These are phyloP conservation scores for Menidia beryllina DNA, from an alignment of 2,113 vertebrate species.

Conservation along the genomic window DNA sequence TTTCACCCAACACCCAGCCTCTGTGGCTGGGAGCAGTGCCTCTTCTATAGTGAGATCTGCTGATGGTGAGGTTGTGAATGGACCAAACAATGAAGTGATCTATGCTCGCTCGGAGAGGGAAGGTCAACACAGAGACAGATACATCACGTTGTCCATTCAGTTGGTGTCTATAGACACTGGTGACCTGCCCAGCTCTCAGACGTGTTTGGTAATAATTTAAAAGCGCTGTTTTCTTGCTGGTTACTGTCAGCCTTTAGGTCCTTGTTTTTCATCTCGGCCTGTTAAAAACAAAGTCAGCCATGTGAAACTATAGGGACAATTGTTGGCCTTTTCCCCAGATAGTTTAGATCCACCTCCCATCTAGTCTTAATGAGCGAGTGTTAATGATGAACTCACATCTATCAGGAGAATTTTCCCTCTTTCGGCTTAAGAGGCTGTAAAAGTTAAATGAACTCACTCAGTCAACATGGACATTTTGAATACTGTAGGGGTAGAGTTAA, in stretches of 20 bases:
- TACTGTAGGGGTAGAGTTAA: not conserved
- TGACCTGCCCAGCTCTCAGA: not conserved
- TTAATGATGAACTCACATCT: constrained; percentile 12
- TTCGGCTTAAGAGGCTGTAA: not conserved
- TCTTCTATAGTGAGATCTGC: constrained; percentile 60
- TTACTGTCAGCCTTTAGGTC: not conserved
- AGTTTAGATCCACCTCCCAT: constrained; percentile 18
- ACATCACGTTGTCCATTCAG: constrained; percentile 14
- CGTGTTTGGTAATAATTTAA: not conserved
- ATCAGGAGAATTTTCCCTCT: constrained; percentile 13
- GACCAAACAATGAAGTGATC: constrained; percentile 54
- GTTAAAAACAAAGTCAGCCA: not conserved
- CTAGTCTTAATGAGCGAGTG: constrained; percentile 20
- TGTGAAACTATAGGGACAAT: not conserved
- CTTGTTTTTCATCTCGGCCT: not conserved
- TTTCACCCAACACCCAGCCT: constrained; percentile 5
- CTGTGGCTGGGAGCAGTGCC: constrained; percentile 24
- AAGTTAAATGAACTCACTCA: not conserved
- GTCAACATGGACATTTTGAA: not conserved
- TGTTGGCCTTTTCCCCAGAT: constrained; percentile 13
- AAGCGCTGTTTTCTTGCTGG: not conserved
- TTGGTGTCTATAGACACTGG: constrained; percentile 23
- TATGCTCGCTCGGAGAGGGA: constrained; percentile 29
- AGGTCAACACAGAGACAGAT: constrained; percentile 22
- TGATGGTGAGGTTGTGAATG: constrained; percentile 62